Evolutionary conservation across 2,797 vertebrate genomes (phyloP).

Genomic region (Crenichthys baileyi): DNA sequence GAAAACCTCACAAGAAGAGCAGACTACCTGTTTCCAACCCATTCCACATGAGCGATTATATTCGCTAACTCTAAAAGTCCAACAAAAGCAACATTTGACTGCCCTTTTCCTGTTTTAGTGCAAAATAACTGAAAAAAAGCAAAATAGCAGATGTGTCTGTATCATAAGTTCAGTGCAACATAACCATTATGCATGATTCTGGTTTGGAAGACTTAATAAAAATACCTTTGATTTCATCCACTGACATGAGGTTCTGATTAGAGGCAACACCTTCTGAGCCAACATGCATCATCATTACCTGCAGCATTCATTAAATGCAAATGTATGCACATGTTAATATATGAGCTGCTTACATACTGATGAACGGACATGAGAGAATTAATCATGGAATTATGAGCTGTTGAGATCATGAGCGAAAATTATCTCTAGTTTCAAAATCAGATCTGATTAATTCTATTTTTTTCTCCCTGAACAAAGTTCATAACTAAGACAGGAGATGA

Average conservation of each 20-base stretch:
- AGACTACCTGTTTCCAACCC: neutral
- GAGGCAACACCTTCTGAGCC: constrained; percentile 25
- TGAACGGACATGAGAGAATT: constrained; percentile 28
- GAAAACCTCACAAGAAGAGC: neutral
- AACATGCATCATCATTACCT: constrained; percentile 46
- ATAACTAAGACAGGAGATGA: neutral
- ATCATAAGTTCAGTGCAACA: neutral
- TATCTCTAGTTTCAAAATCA: constrained; percentile 19
- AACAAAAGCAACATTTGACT: constrained; percentile 1
- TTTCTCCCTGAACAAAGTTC: constrained; percentile 1
- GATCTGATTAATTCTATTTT: neutral
- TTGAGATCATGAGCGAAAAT: constrained; percentile 17
- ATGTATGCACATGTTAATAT: constrained; percentile 50
- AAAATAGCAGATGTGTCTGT: neutral
- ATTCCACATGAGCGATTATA: neutral
- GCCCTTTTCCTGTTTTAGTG: neutral
- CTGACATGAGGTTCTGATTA: constrained; percentile 52
- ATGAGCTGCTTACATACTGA: constrained; percentile 35
- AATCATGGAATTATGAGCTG: constrained; percentile 42
- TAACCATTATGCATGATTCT: neutral
- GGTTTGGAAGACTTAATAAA: neutral
- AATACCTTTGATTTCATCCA: constrained; percentile 9
- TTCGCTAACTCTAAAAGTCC: neutral
- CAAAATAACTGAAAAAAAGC: neutral
- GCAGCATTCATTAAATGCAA: constrained; percentile 40